Evolutionary conservation across 2,797 vertebrate species (phyloP).

Genomic region (Lithobates sylvaticus): DNA sequence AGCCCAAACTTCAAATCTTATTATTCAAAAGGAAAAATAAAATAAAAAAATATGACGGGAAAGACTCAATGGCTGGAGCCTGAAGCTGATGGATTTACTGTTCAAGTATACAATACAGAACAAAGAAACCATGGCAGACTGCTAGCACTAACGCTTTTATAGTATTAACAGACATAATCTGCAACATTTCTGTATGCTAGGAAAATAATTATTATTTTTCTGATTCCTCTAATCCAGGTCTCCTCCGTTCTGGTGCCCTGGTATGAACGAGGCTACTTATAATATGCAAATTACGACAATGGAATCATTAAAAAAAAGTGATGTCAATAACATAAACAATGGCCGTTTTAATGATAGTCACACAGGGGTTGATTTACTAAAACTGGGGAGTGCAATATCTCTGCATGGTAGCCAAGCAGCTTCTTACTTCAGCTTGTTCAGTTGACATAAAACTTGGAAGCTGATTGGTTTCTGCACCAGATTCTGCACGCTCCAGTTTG

Average conservation of each 20-base stretch:
- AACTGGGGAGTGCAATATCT: too few species aligned
- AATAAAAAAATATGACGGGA: slow-evolving; percentile 62
- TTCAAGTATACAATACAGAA: slow-evolving; percentile 9
- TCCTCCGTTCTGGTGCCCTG: too few species aligned
- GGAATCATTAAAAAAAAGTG: neutral
- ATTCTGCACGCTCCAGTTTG: too few species aligned
- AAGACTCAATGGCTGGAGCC: slow-evolving; percentile 68
- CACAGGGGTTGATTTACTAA: neutral
- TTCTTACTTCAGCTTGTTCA: too few species aligned
- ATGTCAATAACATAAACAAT: too few species aligned
- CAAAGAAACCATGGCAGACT: slow-evolving; percentile 1
- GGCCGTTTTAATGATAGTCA: neutral
- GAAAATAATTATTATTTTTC: neutral
- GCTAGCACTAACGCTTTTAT: neutral
- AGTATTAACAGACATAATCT: neutral
- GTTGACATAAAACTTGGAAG: too few species aligned
- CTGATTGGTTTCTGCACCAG: too few species aligned
- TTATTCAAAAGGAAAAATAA: slow-evolving; percentile 66
- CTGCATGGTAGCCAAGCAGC: too few species aligned
- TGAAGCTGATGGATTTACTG: neutral
- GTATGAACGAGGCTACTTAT: neutral
- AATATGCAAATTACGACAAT: neutral
- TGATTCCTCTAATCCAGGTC: too few species aligned
- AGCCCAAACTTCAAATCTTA: slow-evolving; percentile 74
- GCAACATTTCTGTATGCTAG: neutral